Evolutionary conservation across 2,797 vertebrate species (phyloP).

Genomic region (Semotilus atromaculatus): DNA sequence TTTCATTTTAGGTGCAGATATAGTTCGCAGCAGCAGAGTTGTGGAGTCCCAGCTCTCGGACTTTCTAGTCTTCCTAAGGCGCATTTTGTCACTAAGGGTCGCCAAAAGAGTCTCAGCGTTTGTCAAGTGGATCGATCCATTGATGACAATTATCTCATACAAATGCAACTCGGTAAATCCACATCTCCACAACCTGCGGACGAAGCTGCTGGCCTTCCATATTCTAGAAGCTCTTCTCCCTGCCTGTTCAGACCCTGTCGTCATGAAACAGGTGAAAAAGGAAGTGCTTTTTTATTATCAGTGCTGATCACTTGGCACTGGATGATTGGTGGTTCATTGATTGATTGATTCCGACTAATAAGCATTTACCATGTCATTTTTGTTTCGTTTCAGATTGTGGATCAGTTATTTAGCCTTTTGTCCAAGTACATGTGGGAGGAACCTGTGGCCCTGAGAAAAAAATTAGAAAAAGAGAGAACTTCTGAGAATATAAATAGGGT

Average conservation of each 20-base stretch:
- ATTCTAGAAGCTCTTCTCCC: constrained; percentile 82
- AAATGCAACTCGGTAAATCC: constrained; percentile 77
- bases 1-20: constrained; percentile 62
- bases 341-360: background rate
- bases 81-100: constrained; percentile 77
- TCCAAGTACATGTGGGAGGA: constrained; percentile 85
- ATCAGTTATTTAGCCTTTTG: constrained; percentile 79
- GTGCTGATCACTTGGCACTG: background rate
- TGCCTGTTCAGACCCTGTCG: constrained; percentile 76
- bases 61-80: constrained; percentile 82
- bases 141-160: constrained; percentile 80
- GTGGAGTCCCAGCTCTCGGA: constrained; percentile 82
- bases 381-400: constrained; percentile 74
- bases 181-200: constrained; percentile 79
- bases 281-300: background rate
- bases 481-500: constrained; percentile 70
- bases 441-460: constrained; percentile 69
- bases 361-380: background rate
- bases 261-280: constrained; percentile 77
- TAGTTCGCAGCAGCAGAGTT: constrained; percentile 69
- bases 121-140: constrained; percentile 81
- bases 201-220: constrained; percentile 83
- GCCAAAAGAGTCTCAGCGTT: constrained; percentile 77
- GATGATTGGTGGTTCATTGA: background rate
- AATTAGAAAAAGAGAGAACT: constrained; percentile 60